These are phyloP conservation scores for Patella pellucida DNA, from an alignment of 2,888 invertebrate species.

Conservation along the genomic window DNA sequence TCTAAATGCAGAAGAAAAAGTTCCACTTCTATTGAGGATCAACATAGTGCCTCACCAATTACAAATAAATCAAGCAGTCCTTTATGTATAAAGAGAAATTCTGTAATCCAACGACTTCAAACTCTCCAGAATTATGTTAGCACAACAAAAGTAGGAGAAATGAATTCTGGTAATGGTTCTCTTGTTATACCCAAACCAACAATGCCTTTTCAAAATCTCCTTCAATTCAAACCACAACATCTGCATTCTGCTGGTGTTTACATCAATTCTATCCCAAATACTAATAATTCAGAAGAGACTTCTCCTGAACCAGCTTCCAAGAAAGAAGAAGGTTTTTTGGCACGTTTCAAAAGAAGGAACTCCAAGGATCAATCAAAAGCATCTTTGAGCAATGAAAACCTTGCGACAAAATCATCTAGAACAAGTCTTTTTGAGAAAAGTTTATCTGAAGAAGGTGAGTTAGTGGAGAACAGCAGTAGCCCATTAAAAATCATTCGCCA, in stretches of 20 bases:
- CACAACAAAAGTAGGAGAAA: constrained; percentile 31
- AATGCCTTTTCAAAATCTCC: constrained; percentile 44
- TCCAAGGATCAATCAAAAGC: constrained; percentile 57
- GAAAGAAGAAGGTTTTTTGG: constrained; percentile 53
- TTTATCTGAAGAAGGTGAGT: constrained; percentile 38
- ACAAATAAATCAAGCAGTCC: not conserved
- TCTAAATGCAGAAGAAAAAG: constrained; percentile 40
- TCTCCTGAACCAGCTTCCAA: constrained; percentile 16
- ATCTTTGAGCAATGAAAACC: constrained; percentile 58
- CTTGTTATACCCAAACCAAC: constrained; percentile 27
- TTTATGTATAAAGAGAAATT: not conserved
- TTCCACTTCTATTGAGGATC: constrained; percentile 13
- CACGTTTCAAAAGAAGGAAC: constrained; percentile 57
- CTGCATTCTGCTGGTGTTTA: not conserved
- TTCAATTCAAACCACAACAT: constrained; percentile 37
- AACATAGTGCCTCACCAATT: not conserved
- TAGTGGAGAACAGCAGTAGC: constrained; percentile 26
- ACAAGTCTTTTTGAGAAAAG: constrained; percentile 39
- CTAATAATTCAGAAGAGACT: not conserved
- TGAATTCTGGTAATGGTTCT: not conserved
- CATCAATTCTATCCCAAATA: not conserved
- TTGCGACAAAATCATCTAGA: constrained; percentile 31
- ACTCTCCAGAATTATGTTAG: constrained; percentile 42
- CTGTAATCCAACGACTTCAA: constrained; percentile 42
- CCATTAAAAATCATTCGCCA: constrained; percentile 40